Base-by-base conservation (phyloP, 2,797 vertebrate genomes). In the Pelobates cultripes region DNA sequence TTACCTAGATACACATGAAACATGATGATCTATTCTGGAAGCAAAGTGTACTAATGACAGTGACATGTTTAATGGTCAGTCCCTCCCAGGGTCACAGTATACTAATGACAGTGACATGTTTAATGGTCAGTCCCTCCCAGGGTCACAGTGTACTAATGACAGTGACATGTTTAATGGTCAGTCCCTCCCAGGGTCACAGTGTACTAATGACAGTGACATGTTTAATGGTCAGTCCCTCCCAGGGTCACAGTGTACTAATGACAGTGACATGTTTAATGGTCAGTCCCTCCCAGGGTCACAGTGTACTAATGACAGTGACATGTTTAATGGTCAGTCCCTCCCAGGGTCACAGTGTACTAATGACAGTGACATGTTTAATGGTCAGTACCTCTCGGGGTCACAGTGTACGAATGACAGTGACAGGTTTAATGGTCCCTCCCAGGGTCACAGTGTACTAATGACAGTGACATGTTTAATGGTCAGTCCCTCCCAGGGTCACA, bases 1-100 rank as follows among this genome's bases (percentile, higher is more conserved):
- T 99, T 69, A 96, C 93, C 97, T 99, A 89, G 72, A 51, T 40
- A 41, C 61, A 17, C 15, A 57, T 2, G 41, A 7, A 1, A 1
- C 12, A 40, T 3, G 4, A 4, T 3, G 2, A 0, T 5, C 7
- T 43, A 7, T n/a, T 7, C 47, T 51, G 10, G 47, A 10, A 51
- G 13, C n/a, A 0, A 68, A 68, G 7, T 9, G 15, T 60, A 13
- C 7, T 60, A n/a, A 60, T 3, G 57, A n/a, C 57, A 60, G 15
- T 60, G 15, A 60, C 12, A n/a, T 60, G 57, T 60, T 60, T 4
- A 0, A 0, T 63, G 43, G 4, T 10, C 3, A 4, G 55, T 28
- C 28, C 1, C 28, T 28, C 28, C 28, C 28, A 28, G 28, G 28
- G 28, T 28, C 28, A 28, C 28, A 28, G 28, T 28, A 2, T 28